phyloP scores from a whole-genome alignment of 1,140 invertebrate genomes.

The Zaprionus kolodkinae region DNA sequence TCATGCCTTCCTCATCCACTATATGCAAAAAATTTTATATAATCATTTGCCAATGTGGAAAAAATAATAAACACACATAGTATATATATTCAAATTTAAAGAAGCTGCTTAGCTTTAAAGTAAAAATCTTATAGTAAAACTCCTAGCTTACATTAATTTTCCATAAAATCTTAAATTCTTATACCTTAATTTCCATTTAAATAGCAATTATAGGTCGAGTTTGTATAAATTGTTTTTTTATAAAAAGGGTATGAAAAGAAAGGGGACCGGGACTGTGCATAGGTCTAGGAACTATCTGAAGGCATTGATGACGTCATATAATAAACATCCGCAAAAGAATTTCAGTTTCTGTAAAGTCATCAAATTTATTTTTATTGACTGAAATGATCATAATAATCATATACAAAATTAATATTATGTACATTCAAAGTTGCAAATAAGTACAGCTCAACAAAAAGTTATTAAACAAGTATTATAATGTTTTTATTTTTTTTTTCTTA shows the following conservation, averaged over 20 bases:
- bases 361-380: conserved; percentile 1
- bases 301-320: not conserved
- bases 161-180: not conserved
- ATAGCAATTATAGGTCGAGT: not conserved
- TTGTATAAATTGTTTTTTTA: not conserved
- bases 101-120: conserved; percentile 25
- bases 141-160: not conserved
- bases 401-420: conserved; percentile 27
- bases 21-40: conserved; percentile 84
- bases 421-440: conserved; percentile 39
- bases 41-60: conserved; percentile 72
- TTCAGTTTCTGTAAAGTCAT: conserved; percentile 1
- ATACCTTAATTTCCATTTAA: not conserved
- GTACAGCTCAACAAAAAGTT: conserved; percentile 40
- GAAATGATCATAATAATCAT: conserved; percentile 17
- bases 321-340: not conserved
- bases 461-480: conserved; percentile 10
- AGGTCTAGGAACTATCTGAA: too few species aligned
- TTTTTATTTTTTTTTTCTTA: conserved; percentile 11
- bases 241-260: not conserved
- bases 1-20: conserved; percentile 86
- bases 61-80: conserved; percentile 64
- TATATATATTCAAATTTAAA: conserved; percentile 27
- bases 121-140: not conserved
- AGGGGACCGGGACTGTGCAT: not conserved